Evolutionary conservation across 1,140 invertebrate species (phyloP).

Genomic region (Bombyx mori): ASM3026992v2 NC_085123.1:5045001-5045500

Average conservation of each 20-base stretch:
- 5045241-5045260: constrained; percentile 58
- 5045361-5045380: constrained; percentile 64
- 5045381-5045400: constrained; percentile 72
- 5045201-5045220: too few relatives aligned
- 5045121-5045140: too few relatives aligned
- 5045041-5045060: too few relatives aligned
- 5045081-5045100: too few relatives aligned
- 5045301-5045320: constrained; percentile 86
- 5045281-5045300: constrained; percentile 75
- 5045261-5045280: constrained; percentile 55
- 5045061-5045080: too few relatives aligned
- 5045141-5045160: too few relatives aligned
- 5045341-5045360: constrained; percentile 61
- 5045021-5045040: too few relatives aligned
- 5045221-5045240: constrained; percentile 49
- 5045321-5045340: constrained; percentile 75
- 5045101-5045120: too few relatives aligned
- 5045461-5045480: constrained; percentile 78
- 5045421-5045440: constrained; percentile 78
- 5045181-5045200: too few relatives aligned
- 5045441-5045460: constrained; percentile 77
- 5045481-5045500: constrained; percentile 80
- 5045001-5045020: too few relatives aligned
- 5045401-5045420: constrained; percentile 73
- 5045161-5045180: background rate